Evolutionary conservation across 2,888 invertebrate genomes (phyloP).

Genomic region (Tipula confusa): DNA sequence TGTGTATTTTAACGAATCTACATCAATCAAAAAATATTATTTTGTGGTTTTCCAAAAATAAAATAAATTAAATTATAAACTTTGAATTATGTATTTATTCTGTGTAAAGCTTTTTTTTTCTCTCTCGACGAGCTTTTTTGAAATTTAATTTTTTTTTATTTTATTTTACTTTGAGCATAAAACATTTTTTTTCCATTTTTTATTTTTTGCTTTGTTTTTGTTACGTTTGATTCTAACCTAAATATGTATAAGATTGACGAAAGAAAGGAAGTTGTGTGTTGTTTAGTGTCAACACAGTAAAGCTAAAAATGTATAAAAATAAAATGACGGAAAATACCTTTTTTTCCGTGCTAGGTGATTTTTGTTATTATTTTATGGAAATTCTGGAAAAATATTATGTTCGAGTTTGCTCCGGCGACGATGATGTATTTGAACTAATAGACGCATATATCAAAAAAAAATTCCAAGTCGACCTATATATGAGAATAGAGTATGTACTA

Average conservation of each 20-base stretch:
- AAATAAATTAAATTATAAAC: conserved; percentile 25
- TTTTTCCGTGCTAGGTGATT: neutral
- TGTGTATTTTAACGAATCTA: conserved; percentile 1
- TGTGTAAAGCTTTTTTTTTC: neutral
- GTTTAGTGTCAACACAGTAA: neutral
- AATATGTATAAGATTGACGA: neutral
- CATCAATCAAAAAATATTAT: conserved; percentile 21
- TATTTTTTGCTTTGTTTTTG: neutral
- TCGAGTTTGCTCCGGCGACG: neutral
- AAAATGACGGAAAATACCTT: neutral
- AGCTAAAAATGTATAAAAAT: neutral
- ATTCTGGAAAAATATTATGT: neutral
- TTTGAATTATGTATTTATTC: conserved; percentile 25
- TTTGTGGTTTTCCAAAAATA: conserved; percentile 17
- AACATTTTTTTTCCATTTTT: neutral
- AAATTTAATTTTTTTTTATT: neutral
- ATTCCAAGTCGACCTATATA: neutral
- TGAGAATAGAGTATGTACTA: neutral
- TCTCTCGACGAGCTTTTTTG: neutral
- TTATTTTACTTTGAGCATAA: neutral
- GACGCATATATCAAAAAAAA: neutral
- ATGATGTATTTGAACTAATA: neutral
- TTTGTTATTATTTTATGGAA: neutral
- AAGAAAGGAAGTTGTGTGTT: conserved; percentile 9
- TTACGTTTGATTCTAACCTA: neutral